Evolutionary conservation across 2,888 invertebrate species (phyloP), one percentile per base, ranked within the genome.

Genomic region (Agriopis aurantiaria): DNA sequence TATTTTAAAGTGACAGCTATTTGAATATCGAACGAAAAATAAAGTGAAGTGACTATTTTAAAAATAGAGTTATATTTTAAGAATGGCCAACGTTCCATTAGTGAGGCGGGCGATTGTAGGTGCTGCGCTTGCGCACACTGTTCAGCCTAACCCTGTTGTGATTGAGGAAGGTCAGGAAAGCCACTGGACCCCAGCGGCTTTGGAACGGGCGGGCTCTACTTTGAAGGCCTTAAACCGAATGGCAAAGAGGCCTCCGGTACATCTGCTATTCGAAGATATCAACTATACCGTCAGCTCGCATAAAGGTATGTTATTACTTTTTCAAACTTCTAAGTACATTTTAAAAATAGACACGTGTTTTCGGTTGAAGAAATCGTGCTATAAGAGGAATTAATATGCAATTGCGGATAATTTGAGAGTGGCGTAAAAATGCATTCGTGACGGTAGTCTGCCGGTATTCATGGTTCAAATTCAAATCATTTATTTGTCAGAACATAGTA

Each of bases 201-300:
- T 94, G 72, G 95, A 94, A 78, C 83, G 94, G 73, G 93, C 95
- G 56, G 92, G 95, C 33, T 92, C 92, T 0, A 93, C 95, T 7
- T 82, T 95, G 69, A 95, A 94, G 71, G 95, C 95, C 8, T 79
- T 95, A 17, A 95, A 95, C 73, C 93, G 93, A 23, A 94, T 95
- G 90, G 95, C 95, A 0, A 95, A 95, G 78, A 86, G 95, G 72
- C 95, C 95, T 6, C 95, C 95, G 0, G 95, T 96, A 5, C 93
- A 96, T 78, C 92, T 96, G 55, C 86, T 95, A 56, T 96, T 96
- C 81, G 95, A 95, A 82, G 95, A 96, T 85, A 78, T 96, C 68
- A 91, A 85, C 17, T 96, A 94, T 77, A 93, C 95, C 0, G 95
- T 95, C 45, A 91, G 87, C 76, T 90, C 94, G 1, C 83, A 87